phyloP scores from a whole-genome alignment of 2,888 invertebrate species.

The Furcula furcula region DNA sequence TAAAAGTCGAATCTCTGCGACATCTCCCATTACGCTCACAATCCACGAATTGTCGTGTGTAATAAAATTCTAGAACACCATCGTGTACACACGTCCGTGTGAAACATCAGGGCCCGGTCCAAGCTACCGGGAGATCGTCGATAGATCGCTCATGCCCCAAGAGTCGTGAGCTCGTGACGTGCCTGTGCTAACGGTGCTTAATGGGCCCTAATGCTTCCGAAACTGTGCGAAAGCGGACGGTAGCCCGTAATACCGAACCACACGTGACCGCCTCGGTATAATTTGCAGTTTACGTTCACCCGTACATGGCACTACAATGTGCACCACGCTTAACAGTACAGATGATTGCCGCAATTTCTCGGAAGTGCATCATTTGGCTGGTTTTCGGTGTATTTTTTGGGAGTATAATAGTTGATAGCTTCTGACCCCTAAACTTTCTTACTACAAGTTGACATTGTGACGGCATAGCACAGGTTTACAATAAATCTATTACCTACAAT shows the following conservation, averaged over 20 bases:
- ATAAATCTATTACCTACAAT: too few relatives aligned
- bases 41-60: constrained; percentile 47
- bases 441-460: too few relatives aligned
- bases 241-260: constrained; percentile 64
- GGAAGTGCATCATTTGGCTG: constrained; percentile 25
- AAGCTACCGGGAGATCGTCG: constrained; percentile 74
- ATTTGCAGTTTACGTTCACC: constrained; percentile 64
- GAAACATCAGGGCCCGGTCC: constrained; percentile 57
- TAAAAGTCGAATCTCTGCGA: background rate
- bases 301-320: constrained; percentile 57
- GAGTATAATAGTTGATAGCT: too few relatives aligned
- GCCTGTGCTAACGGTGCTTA: constrained; percentile 79
- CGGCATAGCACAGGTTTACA: too few relatives aligned
- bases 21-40: constrained; percentile 11
- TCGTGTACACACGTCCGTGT: constrained; percentile 55
- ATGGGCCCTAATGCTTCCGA: constrained; percentile 81
- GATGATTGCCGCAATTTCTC: constrained; percentile 59
- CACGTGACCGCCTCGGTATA: constrained; percentile 70
- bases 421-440: too few relatives aligned
- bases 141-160: constrained; percentile 71
- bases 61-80: constrained; percentile 43
- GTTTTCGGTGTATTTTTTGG: too few relatives aligned
- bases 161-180: constrained; percentile 77
- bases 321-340: constrained; percentile 59
- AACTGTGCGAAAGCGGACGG: constrained; percentile 80